Evolutionary conservation across 1,140 invertebrate genomes (phyloP), one percentile per base, ranked within the genome.

Genomic region (Venustaconcha ellipsiformis): DNA sequence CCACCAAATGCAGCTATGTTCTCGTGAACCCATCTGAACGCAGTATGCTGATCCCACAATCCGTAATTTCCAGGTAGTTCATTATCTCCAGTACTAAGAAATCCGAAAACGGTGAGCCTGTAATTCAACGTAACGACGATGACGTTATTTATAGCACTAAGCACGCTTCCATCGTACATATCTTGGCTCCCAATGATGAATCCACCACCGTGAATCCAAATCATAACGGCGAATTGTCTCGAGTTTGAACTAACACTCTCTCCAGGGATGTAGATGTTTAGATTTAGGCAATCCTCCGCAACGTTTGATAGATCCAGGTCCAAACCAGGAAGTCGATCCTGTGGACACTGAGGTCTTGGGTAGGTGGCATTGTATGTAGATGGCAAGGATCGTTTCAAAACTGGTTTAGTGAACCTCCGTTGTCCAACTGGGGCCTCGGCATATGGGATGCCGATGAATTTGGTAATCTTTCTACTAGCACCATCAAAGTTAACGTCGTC

Each of bases 381-480:
- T 20, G 94, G 93, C 96, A 96, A 97, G 67, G 91, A 57, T 17
- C 30, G 74, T n/a, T 70, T 66, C 14, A 95, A 95, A 76, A 94
- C 91, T 13, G 96, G 96, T 89, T 96, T 95, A 69, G 94, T 92
- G 90, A 97, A 98, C 78, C 96, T 92, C 63, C 96, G 90, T 70
- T 94, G 93, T 86, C 96, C 96, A 55, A 96, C 74, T 2, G 96
- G 96, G 87, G 97, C 96, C 89, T 97, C 94, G 66, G 96, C 96
- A 88, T 95, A 97, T 13, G 96, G 96, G 73, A 97, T 96, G n/a
- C 95, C 95, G 77, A 95, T 92, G 94, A 95, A 98, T 0, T 94
- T 94, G 86, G 97, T 95, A 48, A 97, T 94, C 84, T 96, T 94
- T 84, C 94, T 56, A n/a, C 17, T 67, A 17, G 55, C 63, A 12